These are phyloP conservation scores for Ochotona princeps DNA, from an alignment of 2,113 vertebrate species.

Conservation along the genomic window DNA sequence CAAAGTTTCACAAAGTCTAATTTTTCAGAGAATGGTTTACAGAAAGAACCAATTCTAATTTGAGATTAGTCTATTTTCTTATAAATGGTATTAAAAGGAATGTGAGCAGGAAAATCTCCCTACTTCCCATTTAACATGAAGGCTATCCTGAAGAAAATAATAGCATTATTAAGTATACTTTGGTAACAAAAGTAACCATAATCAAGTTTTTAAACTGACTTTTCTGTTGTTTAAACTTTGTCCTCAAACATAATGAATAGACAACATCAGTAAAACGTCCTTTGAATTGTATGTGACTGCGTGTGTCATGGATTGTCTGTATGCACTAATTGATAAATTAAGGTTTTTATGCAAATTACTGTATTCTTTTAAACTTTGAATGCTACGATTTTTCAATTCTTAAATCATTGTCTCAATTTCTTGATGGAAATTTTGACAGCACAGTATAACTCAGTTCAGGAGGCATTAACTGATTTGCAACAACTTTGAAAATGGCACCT, in stretches of 20 bases:
- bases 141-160: not conserved
- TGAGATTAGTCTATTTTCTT: not conserved
- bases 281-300: not conserved
- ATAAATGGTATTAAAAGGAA: not conserved
- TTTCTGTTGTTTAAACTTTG: not conserved
- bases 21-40: not conserved
- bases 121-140: not conserved
- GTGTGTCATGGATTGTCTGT: accelerated
- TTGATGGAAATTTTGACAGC: not conserved
- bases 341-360: not conserved
- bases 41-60: conserved; percentile 1
- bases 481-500: not conserved
- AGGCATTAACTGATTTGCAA: not conserved
- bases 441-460: too few relatives aligned
- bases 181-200: not conserved
- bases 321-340: not conserved
- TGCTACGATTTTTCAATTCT: not conserved
- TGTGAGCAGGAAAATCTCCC: not conserved
- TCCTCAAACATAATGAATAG: not conserved
- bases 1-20: not conserved
- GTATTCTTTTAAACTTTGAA: not conserved
- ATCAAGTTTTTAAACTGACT: not conserved
- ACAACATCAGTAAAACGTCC: not conserved
- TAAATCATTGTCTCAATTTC: not conserved
- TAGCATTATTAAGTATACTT: not conserved